phyloP scores from a whole-genome alignment of 2,888 invertebrate genomes.

The Lithophane semibrunnea region DNA sequence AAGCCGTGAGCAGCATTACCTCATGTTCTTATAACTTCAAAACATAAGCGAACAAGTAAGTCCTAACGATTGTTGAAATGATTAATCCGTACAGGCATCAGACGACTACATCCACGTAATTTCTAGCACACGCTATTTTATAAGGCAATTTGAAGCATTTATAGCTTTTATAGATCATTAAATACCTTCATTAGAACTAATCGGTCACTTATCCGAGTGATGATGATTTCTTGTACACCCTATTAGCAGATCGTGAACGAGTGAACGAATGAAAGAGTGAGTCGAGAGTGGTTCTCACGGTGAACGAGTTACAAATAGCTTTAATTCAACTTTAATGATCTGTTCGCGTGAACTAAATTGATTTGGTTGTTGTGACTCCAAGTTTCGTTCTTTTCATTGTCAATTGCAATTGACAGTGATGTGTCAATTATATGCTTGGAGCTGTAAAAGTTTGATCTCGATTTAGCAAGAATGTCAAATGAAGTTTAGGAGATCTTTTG shows the following conservation, averaged over 20 bases:
- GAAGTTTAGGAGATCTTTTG: background rate
- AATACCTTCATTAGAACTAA: slow-evolving; percentile 44
- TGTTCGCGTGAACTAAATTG: slow-evolving; percentile 89
- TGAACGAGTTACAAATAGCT: slow-evolving; percentile 80
- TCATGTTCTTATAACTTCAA: background rate
- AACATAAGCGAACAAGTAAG: too few relatives aligned
- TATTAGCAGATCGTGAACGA: slow-evolving; percentile 82
- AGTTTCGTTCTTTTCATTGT: slow-evolving; percentile 61
- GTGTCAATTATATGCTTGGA: slow-evolving; percentile 49
- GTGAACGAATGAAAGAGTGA: slow-evolving; percentile 80
- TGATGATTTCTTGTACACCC: slow-evolving; percentile 65
- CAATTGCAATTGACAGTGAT: slow-evolving; percentile 61
- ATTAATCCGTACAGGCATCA: slow-evolving; percentile 15
- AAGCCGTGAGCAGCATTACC: background rate
- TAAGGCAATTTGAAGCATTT: slow-evolving; percentile 36
- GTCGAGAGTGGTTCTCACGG: slow-evolving; percentile 85
- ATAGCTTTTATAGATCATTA: slow-evolving; percentile 38
- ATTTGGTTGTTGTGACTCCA: slow-evolving; percentile 85
- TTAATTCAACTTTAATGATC: slow-evolving; percentile 89
- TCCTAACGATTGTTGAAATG: slow-evolving; percentile 3
- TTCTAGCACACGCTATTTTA: slow-evolving; percentile 14
- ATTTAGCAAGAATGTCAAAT: slow-evolving; percentile 20
- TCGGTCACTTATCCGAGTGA: slow-evolving; percentile 60
- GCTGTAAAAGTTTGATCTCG: slow-evolving; percentile 24
- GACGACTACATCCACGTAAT: slow-evolving; percentile 1